Percentiles rank a stretch among this genome's conserved stretches.
Evolutionary conservation across 1,140 invertebrate genomes (phyloP).

Genomic region (Bombus confusus): DNA sequence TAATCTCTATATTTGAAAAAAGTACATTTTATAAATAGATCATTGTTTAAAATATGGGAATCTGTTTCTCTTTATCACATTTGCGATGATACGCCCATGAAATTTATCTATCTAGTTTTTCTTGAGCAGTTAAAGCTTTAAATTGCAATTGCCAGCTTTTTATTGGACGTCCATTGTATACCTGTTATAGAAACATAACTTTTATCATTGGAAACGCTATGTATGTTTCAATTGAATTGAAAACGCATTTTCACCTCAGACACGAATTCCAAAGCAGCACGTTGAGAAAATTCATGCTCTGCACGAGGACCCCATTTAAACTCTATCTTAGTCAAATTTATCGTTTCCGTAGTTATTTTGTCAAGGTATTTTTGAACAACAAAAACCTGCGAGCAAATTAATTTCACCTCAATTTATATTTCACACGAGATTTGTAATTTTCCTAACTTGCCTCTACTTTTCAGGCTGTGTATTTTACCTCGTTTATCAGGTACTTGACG

Average conservation of each 20-base stretch:
- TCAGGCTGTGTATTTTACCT: constrained; percentile 57
- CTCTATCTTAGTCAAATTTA: constrained; percentile 37
- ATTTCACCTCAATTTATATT: background rate
- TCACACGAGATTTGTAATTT: background rate
- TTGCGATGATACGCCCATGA: background rate
- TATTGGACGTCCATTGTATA: constrained; percentile 60
- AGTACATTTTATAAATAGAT: background rate
- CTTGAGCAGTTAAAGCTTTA: background rate
- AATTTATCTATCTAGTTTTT: background rate
- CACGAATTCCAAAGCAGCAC: constrained; percentile 68
- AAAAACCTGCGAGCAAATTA: constrained; percentile 67
- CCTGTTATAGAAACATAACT: constrained; percentile 54
- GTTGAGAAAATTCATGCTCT: constrained; percentile 63
- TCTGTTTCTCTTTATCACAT: background rate
- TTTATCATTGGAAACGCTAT: background rate
- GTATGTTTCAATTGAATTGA: background rate
- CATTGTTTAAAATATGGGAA: too few species aligned
- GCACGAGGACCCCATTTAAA: constrained; percentile 72
- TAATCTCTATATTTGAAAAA: background rate
- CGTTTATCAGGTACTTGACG: constrained; percentile 63
- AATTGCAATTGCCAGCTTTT: constrained; percentile 65
- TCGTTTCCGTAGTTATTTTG: constrained; percentile 15
- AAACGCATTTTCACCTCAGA: constrained; percentile 59
- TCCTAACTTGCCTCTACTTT: background rate
- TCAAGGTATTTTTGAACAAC: constrained; percentile 69